Evolutionary conservation across 2,113 vertebrate species (phyloP).

Genomic region (Tragelaphus strepsiceros): DNA sequence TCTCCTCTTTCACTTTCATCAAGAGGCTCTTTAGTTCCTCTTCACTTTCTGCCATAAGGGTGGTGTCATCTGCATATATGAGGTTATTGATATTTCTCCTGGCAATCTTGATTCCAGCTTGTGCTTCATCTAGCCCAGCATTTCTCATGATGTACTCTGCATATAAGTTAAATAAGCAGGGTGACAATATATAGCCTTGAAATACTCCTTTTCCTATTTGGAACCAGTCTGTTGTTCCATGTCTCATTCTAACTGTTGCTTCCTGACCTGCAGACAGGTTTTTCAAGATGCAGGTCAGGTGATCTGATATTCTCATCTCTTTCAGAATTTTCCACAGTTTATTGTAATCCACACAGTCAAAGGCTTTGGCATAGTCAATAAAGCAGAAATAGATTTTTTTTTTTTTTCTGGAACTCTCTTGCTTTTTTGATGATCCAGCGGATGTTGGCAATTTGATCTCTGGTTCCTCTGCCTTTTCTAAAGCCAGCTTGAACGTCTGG

Average conservation of each 20-base stretch:
- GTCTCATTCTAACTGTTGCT: neutral
- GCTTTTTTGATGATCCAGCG: accelerated
- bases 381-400: neutral
- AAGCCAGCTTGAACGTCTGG: neutral
- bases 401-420: neutral
- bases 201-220: accelerated
- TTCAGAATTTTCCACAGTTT: neutral
- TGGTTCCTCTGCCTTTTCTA: neutral
- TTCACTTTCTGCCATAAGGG: neutral
- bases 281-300: neutral
- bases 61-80: neutral
- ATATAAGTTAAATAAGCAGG: neutral
- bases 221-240: neutral
- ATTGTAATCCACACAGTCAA: neutral
- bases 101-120: neutral
- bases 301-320: neutral
- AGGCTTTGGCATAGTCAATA: neutral
- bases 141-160: neutral
- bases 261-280: neutral
- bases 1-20: neutral
- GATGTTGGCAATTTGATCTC: neutral
- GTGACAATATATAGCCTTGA: neutral
- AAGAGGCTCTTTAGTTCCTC: neutral
- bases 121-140: neutral
- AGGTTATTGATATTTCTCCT: neutral